Base-by-base conservation (phyloP, 2,113 vertebrate genomes). In the Dasyornis broadbenti region DNA sequence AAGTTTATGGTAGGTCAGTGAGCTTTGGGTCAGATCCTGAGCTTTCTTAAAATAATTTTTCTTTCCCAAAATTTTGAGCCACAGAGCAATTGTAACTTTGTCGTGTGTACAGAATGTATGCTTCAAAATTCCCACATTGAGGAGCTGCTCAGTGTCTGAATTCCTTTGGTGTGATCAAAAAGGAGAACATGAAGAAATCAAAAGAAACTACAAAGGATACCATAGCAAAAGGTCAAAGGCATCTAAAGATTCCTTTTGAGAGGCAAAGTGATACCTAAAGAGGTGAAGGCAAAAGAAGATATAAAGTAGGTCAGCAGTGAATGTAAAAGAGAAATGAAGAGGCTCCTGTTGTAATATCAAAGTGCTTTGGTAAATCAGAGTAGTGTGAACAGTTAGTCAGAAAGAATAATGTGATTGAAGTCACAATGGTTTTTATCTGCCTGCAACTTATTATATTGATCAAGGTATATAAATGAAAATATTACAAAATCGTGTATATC, bases 241-340 rank as follows among this genome's bases (percentile, higher is more conserved):
- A 1, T 66, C 40, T 40, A 79, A 91, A 42, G 73, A 80, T 42
- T 85, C 26, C 10, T 89, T 86, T 73, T 70, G 47, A 88, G 60
- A 64, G 81, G 64, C 45, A 47, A 88, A 92, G 44, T 65, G 40
- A 77, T 30, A 64, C 35, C 40, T 85, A 44, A 86, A 92, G 15
- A 7, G 26, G 31, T 37, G 60, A 96, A 78, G 15, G 64, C 30
- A 89, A 94, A 87, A 85, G 77, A 94, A 66, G 65, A 72, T 49
- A 45, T 31, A 69, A 97, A 97, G 56, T 61, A 83, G 84, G 95
- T 94, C 92, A 96, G 27, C 4, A 3, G 1, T 61, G 73, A 93
- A 72, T 47, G 39, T 47, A 50, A 88, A 90, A 73, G 42, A 84
- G 28, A 50, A n/a, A 66, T 8, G 35, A 87, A 66, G 66, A 85